Evolutionary conservation across 2,797 vertebrate genomes (phyloP).

Genomic region (Urosaurus nigricauda): DNA sequence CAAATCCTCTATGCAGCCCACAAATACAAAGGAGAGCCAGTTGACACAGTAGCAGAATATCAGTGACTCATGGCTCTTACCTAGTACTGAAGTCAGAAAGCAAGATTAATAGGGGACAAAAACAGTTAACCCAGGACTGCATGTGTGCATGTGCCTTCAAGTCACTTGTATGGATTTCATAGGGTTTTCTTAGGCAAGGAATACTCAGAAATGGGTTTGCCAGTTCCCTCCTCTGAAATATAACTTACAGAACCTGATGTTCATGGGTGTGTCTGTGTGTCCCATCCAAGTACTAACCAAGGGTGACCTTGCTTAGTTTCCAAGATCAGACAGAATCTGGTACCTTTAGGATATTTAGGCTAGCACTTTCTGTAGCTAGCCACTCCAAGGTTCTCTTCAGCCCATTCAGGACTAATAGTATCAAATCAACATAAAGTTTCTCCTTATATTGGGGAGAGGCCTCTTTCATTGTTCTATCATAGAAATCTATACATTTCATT

Average conservation of each 20-base stretch:
- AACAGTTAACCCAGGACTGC: background rate
- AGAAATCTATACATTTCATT: background rate
- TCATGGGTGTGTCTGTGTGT: too few species aligned
- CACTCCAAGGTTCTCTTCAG: background rate
- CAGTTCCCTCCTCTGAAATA: too few species aligned
- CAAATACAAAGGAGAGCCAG: background rate
- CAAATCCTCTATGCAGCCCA: background rate
- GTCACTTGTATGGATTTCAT: too few species aligned
- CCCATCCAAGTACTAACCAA: too few species aligned
- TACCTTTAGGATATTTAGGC: too few species aligned
- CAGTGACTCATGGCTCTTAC: background rate
- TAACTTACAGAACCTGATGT: too few species aligned
- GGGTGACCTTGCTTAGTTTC: too few species aligned
- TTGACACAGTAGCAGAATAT: background rate
- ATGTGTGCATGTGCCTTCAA: too few species aligned
- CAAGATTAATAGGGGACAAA: background rate
- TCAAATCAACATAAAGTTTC: background rate
- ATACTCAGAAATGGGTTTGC: too few species aligned
- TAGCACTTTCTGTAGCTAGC: background rate
- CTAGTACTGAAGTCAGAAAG: background rate
- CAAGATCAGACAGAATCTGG: too few species aligned
- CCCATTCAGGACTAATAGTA: background rate
- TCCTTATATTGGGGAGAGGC: background rate
- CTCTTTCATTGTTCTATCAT: background rate
- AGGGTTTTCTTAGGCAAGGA: too few species aligned